Evolutionary conservation across 2,797 vertebrate species (phyloP), one percentile per base, ranked within the genome.

Genomic region (Petrocephalus sullivani): DNA sequence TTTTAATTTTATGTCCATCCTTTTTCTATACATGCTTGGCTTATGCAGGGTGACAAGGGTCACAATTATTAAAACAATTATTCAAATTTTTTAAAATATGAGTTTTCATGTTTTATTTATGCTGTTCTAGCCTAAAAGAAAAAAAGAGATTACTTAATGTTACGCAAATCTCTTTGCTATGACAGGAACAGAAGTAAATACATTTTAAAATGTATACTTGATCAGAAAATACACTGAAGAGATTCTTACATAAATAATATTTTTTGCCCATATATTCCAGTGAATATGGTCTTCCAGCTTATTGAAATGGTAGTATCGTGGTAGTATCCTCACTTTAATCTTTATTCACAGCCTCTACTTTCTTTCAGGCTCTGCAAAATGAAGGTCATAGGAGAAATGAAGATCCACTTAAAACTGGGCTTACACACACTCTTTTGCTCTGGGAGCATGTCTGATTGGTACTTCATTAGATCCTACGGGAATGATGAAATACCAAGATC

Each of bases 401-500:
- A 91, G 92, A 94, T 84, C 90, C 90, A 92, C 92, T 94, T 93
- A 93, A 92, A 84, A 93, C 90, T 91, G 89, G 91, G 91, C 84
- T 90, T 41, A 88, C 92, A 92, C 57, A 91, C 91, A 94, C n/a
- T 91, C 28, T 91, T 91, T 91, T 92, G 89, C 90, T 92, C 90
- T 84, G 88, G 92, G 92, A 92, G 92, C 91, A 92, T 91, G 92
- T 92, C 93, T 94, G 93, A 91, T 91, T 91, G 91, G 92, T 91
- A 90, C 93, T 93, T 92, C 91, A 85, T 90, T 92, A 92, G 92
- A 92, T 91, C 90, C 90, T 91, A 90, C 85, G 89, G 88, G 90
- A 91, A 92, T 94, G 94, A 94, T 94, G 91, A 92, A 88, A 92
- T 92, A 94, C 93, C 94, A 93, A 91, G 90, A 91, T 89, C 90